These are phyloP conservation scores for Romanogobio albipinnatus DNA, from an alignment of 2,113 vertebrate genomes.

Conservation along the genomic window DNA sequence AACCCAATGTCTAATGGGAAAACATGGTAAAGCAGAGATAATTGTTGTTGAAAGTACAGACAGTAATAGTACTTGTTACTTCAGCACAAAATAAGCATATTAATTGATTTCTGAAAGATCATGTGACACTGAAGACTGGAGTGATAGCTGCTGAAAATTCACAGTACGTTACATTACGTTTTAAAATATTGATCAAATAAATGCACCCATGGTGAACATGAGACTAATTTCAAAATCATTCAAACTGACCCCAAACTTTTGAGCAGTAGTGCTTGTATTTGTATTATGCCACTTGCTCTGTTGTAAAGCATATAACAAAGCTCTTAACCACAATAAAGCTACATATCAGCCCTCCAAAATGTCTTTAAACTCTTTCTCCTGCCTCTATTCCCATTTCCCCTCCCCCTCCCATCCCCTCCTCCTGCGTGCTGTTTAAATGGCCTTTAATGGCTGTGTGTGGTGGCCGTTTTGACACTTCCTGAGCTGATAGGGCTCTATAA, in stretches of 20 bases:
- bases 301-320: background rate
- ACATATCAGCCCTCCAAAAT: background rate
- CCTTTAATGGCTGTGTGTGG: conserved; percentile 81
- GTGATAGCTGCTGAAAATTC: background rate
- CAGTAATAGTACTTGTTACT: background rate
- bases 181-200: background rate
- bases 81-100: background rate
- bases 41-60: background rate
- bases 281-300: background rate
- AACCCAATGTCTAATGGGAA: background rate
- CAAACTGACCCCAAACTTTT: background rate
- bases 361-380: background rate
- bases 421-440: conserved; percentile 72
- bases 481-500: conserved; percentile 85
- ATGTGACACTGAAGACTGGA: background rate
- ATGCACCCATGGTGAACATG: background rate
- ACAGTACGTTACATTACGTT: background rate
- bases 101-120: background rate
- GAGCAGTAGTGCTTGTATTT: background rate
- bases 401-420: conserved; percentile 64
- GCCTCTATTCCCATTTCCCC: conserved; percentile 66
- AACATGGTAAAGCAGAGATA: background rate
- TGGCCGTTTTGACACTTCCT: conserved; percentile 83
- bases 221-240: background rate
- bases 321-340: background rate